Evolutionary conservation across 2,797 vertebrate species (phyloP).

Genomic region (Anas acuta): DNA sequence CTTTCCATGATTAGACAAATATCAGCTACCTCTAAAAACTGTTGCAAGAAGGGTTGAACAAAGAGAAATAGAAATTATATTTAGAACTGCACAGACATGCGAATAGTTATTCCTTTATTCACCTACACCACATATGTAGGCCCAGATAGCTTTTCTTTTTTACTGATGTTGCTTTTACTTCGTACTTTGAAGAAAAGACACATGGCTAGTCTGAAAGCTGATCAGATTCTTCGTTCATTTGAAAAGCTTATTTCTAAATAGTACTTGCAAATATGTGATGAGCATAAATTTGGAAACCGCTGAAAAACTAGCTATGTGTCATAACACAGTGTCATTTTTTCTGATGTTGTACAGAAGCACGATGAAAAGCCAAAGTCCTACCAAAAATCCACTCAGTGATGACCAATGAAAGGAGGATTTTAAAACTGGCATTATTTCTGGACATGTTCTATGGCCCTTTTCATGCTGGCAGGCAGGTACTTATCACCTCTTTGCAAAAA

Average conservation of each 20-base stretch:
- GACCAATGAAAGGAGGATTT: conserved; percentile 18
- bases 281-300: conserved; percentile 76
- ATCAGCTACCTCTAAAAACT: conserved; percentile 48
- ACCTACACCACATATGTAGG: conserved; percentile 1
- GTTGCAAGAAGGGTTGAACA: conserved; percentile 49
- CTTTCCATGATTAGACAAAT: conserved; percentile 70
- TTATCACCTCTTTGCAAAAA: conserved; percentile 66
- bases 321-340: conserved; percentile 72
- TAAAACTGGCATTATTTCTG: conserved; percentile 71
- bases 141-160: conserved; percentile 55
- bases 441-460: conserved; percentile 57
- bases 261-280: conserved; percentile 75
- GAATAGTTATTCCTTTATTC: conserved; percentile 48
- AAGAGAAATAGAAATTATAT: conserved; percentile 58
- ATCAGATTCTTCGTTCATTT: conserved; percentile 74
- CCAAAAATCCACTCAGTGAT: conserved; percentile 47
- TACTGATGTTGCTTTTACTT: conserved; percentile 60
- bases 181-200: conserved; percentile 56
- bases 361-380: conserved; percentile 55
- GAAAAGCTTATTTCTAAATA: conserved; percentile 78
- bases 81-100: conserved; percentile 42
- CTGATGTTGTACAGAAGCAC: conserved; percentile 51
- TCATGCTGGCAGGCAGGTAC: background rate
- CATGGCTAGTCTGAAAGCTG: conserved; percentile 67
- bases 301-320: conserved; percentile 74